phyloP scores from a whole-genome alignment of 23 tunicate species.

The Ascidia mentula region DNA sequence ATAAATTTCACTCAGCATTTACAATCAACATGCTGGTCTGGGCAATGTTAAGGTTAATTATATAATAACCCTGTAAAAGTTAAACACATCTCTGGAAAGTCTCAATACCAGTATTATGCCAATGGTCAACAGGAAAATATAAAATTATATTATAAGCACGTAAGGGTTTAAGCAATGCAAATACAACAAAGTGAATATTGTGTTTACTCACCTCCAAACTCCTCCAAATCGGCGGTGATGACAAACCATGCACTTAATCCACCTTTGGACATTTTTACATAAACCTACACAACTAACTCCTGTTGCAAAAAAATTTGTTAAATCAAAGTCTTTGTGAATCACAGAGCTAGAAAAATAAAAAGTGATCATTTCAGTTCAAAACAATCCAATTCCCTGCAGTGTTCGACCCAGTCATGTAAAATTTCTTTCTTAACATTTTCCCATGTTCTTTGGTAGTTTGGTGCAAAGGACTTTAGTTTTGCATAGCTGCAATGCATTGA shows the following conservation, averaged over 20 bases:
- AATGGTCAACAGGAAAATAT: no score
- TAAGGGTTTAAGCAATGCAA: no score
- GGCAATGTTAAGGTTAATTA: no score
- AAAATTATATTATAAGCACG: no score
- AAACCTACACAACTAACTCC: neutral
- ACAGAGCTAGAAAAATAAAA: neutral
- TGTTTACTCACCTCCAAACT: neutral
- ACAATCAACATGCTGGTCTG: no score
- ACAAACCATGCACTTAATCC: neutral
- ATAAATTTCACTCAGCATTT: no score
- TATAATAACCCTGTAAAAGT: no score
- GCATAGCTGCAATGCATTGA: neutral
- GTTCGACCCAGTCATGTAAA: slow-evolving; percentile 37
- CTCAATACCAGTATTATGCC: no score
- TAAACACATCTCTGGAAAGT: no score
- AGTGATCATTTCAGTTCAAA: neutral
- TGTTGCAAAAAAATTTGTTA: neutral
- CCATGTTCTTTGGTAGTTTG: slow-evolving; percentile 25
- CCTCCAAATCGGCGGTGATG: neutral
- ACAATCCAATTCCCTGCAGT: slow-evolving; percentile 28
- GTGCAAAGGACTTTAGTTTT: slow-evolving; percentile 11
- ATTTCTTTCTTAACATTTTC: neutral
- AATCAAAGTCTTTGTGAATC: neutral
- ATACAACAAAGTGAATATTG: no score
- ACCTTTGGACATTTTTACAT: neutral